Base-by-base conservation (phyloP, 2,888 invertebrate genomes). In the Nomada flava region DNA sequence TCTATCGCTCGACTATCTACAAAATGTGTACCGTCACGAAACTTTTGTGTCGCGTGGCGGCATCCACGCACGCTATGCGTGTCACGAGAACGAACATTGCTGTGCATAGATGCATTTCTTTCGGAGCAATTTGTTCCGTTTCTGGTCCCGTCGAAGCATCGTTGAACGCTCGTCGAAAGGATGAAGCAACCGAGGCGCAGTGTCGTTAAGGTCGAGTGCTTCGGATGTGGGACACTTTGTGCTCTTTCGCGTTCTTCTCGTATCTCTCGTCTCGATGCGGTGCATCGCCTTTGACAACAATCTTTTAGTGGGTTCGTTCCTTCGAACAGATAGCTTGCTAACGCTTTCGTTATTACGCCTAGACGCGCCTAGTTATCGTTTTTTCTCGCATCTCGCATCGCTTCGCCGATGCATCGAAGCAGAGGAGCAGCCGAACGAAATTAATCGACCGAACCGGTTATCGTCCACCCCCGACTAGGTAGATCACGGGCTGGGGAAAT, bases 201-300 rank as follows among this genome's bases (percentile, higher is more conserved):
- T 71, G 72, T 79, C 84, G 87, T 88, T 86, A 87, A 85, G 87
- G 84, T 87, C 84, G 87, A 87, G 86, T 87, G 80, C 70, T 76
- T 74, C 85, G 75, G 57, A 88, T 88, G 78, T 86, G 85, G 86
- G 85, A 83, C 88, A 81, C 86, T 86, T 84, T 82, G 81, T 84
- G 74, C 83, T 47, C 77, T 64, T 63, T 60, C 50, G 63, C 70
- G 23, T 44, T 44, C 26, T 26, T 26, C 59, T 29, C 57, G 53
- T 29, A 60, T 42, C 26, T 42, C 57, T 53, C 67, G 26, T 55
- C 53, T n/a, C 53, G 20, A 20, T 9, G 7, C 52, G 59, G 29
- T 59, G 20, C 20, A 1, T 53, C 23, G 42, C 70, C 70, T 74
- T 69, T 73, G 65, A 75, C 72, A 55, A 59, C 77, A 50, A 60